These are phyloP conservation scores for Sipha flava DNA, from an alignment of 1,140 invertebrate genomes.

Conservation along the genomic window DNA sequence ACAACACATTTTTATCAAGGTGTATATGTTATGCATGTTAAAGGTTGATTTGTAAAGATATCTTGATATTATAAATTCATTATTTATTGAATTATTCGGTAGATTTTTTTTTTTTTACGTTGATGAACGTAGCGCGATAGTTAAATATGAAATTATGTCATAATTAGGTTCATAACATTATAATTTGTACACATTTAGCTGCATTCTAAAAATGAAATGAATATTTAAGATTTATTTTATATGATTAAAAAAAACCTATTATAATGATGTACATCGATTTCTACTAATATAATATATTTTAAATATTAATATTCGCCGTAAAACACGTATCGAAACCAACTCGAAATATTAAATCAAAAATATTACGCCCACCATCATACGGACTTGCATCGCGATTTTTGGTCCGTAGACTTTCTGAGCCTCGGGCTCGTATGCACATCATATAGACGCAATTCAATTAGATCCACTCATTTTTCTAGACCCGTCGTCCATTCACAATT, in stretches of 20 bases:
- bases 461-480: conserved; percentile 2
- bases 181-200: no score
- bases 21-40: no score
- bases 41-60: no score
- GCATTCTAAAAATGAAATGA: no score
- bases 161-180: no score
- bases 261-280: background rate
- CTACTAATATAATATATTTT: background rate
- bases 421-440: background rate
- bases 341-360: background rate
- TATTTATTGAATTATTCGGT: no score
- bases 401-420: background rate
- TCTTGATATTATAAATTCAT: no score
- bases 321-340: background rate
- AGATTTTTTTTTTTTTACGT: no score
- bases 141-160: no score
- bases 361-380: background rate
- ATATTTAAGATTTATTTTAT: no score
- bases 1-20: no score
- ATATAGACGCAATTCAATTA: background rate
- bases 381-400: background rate
- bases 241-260: background rate
- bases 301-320: background rate
- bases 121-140: no score
- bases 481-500: background rate